Evolutionary conservation across 1,140 invertebrate genomes (phyloP).

Genomic region (Magallana angulata): DNA sequence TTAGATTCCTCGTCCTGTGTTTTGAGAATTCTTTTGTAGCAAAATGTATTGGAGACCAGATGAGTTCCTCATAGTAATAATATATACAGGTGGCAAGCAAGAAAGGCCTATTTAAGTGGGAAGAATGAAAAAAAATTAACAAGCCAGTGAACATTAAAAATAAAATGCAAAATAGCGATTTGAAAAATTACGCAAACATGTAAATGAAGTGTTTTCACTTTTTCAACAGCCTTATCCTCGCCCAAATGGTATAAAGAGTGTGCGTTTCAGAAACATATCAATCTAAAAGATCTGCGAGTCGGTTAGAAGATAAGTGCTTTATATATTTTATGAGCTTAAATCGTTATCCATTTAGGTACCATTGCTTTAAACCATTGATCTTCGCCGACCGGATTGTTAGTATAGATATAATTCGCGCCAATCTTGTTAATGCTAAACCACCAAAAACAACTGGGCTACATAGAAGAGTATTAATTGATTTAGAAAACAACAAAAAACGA

Average conservation of each 20-base stretch:
- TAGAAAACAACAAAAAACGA: background rate
- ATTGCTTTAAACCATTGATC: constrained; percentile 21
- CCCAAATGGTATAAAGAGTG: background rate
- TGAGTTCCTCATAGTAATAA: background rate
- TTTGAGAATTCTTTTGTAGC: too few relatives aligned
- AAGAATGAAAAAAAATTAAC: background rate
- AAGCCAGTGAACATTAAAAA: constrained; percentile 28
- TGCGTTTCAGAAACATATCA: constrained; percentile 1
- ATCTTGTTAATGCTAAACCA: constrained; percentile 12
- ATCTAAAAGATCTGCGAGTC: background rate
- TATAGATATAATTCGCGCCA: constrained; percentile 30
- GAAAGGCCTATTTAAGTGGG: too few relatives aligned
- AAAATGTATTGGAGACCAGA: background rate
- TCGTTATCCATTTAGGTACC: constrained; percentile 30
- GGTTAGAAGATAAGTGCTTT: constrained; percentile 19
- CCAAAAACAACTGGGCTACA: constrained; percentile 2
- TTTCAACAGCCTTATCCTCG: background rate
- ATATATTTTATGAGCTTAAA: constrained; percentile 38
- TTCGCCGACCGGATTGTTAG: constrained; percentile 1
- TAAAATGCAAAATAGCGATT: constrained; percentile 22
- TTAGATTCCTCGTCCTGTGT: too few relatives aligned
- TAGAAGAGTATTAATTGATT: constrained; percentile 19
- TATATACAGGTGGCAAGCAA: constrained; percentile 8
- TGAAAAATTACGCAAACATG: constrained; percentile 36
- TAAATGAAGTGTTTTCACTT: constrained; percentile 12